Conservation (phyloP, 2,113 vertebrate species). For the Uropsilus gracilis region DNA sequence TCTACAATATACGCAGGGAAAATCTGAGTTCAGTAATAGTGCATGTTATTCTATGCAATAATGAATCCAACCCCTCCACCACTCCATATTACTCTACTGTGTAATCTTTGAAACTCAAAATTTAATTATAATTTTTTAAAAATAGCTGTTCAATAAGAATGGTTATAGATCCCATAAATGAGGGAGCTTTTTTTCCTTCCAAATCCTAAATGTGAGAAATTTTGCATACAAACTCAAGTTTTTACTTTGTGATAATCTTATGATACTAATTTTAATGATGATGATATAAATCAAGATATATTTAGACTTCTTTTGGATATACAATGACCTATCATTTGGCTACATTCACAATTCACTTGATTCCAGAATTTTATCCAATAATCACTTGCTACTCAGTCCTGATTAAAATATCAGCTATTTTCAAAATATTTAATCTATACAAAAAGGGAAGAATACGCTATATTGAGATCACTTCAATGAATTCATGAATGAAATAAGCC, state of each 20-base stretch:
- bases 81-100: not conserved
- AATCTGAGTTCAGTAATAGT: slow-evolving; percentile 8
- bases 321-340: not conserved
- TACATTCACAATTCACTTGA: slow-evolving; percentile 18
- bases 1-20: not conserved
- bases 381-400: slow-evolving; percentile 14
- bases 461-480: slow-evolving; percentile 40
- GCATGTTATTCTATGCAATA: not conserved
- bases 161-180: not conserved
- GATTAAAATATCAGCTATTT: slow-evolving; percentile 43
- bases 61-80: not conserved
- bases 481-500: not conserved
- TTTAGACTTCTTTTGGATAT: slow-evolving; percentile 39
- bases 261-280: not conserved
- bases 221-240: slow-evolving; percentile 27
- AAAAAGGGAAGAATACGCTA: slow-evolving; percentile 33
- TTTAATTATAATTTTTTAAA: slow-evolving; percentile 29
- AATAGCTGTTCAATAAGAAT: not conserved
- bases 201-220: not conserved
- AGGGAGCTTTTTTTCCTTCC: slow-evolving; percentile 18
- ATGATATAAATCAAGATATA: slow-evolving; percentile 1
- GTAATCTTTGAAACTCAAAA: slow-evolving; percentile 34
- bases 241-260: slow-evolving; percentile 1
- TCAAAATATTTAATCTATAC: slow-evolving; percentile 28
- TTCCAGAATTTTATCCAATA: slow-evolving; percentile 4